Base-by-base conservation (phyloP, 2,113 vertebrate genomes). In the Myotis brandtii region DNA sequence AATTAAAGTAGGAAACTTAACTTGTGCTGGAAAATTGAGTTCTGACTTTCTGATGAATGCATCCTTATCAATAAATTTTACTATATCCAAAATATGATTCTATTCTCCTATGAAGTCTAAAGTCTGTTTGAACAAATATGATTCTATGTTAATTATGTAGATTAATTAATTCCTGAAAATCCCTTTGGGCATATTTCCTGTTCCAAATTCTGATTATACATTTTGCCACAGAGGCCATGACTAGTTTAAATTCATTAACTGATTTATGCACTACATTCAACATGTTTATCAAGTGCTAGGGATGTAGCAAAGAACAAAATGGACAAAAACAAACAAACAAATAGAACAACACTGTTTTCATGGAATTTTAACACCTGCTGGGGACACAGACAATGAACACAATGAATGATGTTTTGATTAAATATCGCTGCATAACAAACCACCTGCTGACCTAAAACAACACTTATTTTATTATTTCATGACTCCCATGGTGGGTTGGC, bases 101-200 rank as follows among this genome's bases (percentile, higher is more conserved):
- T 3, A 46, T 56, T 48, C 14, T 81, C 59, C 85, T 81, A 87
- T 2, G 4, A 85, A 89, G 21, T 94, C 67, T 69, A 32, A 88
- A 88, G 21, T 32, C 37, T 27, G 9, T 91, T 32, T 76, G 27
- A 89, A 77, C 13, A 94, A 86, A 94, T 59, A 40, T 20, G 37
- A 62, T 56, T 75, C 27, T 5, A 20, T 73, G 16, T 91, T 75
- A 92, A 64, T 67, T 70, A 9, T 48, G 37, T 25, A 83, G 40
- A 87, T 79, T 67, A 85, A 79, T 94, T 70, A 69, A 81, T 66
- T 73, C 11, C 23, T 62, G 50, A 94, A 95, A 83, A 84, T 92
- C 37, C 94, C 66, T 76, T 76, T 86, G 73, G 37, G 43, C 23
- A 16, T 81, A 93, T 62, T 81, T 94, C 23, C 50, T 8, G 21